Percentiles rank a stretch among this genome's conserved stretches.
phyloP scores from a whole-genome alignment of 53 echinoderm and acorn worm species.

The Hippasteria phrygiana region DNA sequence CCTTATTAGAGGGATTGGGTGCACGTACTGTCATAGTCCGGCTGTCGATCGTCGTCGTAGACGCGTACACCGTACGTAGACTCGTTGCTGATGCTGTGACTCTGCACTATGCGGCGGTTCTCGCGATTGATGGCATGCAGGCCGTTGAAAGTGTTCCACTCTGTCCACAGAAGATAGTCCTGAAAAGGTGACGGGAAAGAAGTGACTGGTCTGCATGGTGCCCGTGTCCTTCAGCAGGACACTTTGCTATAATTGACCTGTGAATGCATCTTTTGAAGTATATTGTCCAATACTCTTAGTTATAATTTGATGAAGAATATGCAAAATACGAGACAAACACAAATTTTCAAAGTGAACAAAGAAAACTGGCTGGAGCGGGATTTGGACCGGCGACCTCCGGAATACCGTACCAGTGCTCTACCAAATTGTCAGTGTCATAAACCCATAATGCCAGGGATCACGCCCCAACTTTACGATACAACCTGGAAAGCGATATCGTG shows the following conservation, averaged over 20 bases:
- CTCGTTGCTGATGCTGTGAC: conserved; percentile 65
- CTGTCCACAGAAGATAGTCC: conserved; percentile 91
- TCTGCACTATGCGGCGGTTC: conserved; percentile 70
- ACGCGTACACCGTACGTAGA: conserved; percentile 78
- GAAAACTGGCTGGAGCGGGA: too few relatives aligned
- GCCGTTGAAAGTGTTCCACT: conserved; percentile 84
- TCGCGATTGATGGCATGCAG: conserved; percentile 81
- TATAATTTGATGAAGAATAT: too few relatives aligned
- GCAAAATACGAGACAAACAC: too few relatives aligned
- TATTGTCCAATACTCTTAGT: too few relatives aligned
- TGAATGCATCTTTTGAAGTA: too few relatives aligned
- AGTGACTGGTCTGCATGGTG: background rate
- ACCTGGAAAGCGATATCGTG: too few relatives aligned
- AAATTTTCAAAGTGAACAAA: too few relatives aligned
- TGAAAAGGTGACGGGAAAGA: background rate
- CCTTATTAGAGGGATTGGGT: background rate
- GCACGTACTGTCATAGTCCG: conserved; percentile 62
- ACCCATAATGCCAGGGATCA: too few relatives aligned
- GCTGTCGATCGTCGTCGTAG: conserved; percentile 78
- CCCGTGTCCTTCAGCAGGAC: background rate
- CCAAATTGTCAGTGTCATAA: too few relatives aligned
- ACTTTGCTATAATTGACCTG: background rate
- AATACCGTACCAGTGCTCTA: too few relatives aligned
- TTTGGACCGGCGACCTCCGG: too few relatives aligned
- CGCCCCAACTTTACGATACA: too few relatives aligned